phyloP scores from a whole-genome alignment of 1,140 invertebrate species.

The Wasmannia auropunctata region DNA sequence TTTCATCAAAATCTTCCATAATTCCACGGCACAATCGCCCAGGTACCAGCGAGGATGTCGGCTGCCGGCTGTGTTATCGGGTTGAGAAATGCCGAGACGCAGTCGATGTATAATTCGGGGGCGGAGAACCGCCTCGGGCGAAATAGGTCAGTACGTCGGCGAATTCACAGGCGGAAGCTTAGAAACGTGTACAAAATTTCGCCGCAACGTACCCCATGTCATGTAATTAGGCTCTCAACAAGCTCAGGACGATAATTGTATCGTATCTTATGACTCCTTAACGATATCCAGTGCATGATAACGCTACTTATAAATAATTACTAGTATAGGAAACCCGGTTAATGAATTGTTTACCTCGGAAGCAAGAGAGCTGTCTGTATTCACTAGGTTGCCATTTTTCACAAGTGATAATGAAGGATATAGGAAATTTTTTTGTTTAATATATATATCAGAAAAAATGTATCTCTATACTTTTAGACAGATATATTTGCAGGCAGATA shows the following conservation, averaged over 20 bases:
- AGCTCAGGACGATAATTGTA: not conserved
- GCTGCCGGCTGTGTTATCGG: conserved; percentile 38
- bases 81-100: conserved; percentile 40
- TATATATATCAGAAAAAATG: not conserved
- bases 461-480: not conserved
- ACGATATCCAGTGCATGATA: not conserved
- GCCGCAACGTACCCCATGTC: not conserved
- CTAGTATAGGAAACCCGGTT: too few relatives aligned
- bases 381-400: not conserved
- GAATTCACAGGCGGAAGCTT: not conserved
- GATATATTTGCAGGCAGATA: not conserved
- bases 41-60: not conserved
- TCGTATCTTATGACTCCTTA: not conserved
- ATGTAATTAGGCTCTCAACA: not conserved
- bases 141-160: conserved; percentile 59
- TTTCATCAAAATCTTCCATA: not conserved
- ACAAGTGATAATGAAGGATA: not conserved
- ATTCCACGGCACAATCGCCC: not conserved
- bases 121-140: conserved; percentile 2
- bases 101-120: conserved; percentile 5
- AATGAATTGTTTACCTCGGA: conserved; percentile 18
- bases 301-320: not conserved
- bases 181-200: conserved; percentile 11
- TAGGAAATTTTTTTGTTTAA: not conserved
- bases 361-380: not conserved